Conservation (phyloP, 92 coral and sea anemone species). For the Galaxea fascicularis region DNA sequence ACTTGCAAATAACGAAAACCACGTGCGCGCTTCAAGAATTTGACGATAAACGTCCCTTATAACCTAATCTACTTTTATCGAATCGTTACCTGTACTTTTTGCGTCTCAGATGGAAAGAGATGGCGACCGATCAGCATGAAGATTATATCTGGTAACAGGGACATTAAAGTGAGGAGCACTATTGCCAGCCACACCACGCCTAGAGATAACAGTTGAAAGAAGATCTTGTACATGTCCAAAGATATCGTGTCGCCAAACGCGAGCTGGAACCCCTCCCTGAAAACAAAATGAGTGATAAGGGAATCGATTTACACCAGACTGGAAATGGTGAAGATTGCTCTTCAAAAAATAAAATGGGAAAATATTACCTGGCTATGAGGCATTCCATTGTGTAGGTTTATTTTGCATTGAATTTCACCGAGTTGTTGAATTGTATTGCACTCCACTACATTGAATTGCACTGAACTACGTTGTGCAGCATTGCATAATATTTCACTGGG, state of each 20-base stretch:
- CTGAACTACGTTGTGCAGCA: too few relatives aligned
- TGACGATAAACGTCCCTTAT: not conserved
- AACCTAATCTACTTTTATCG: not conserved
- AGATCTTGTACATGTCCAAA: constrained; percentile 82
- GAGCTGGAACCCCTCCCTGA: constrained; percentile 78
- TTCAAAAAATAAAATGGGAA: too few relatives aligned
- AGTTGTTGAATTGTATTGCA: too few relatives aligned
- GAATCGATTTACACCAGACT: too few relatives aligned
- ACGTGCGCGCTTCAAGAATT: not conserved
- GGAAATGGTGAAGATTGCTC: too few relatives aligned
- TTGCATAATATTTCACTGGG: too few relatives aligned
- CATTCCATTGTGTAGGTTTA: too few relatives aligned
- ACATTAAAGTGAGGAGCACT: constrained; percentile 58
- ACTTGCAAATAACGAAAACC: too few relatives aligned
- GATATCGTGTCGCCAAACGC: constrained; percentile 61
- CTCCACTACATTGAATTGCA: too few relatives aligned
- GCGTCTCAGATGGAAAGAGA: constrained; percentile 86
- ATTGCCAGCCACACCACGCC: constrained; percentile 88
- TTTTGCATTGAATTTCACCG: too few relatives aligned
- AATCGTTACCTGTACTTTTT: constrained; percentile 85
- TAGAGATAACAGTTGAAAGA: constrained; percentile 72
- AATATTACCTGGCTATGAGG: too few relatives aligned
- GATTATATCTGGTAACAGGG: constrained; percentile 84
- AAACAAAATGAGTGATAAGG: not conserved
- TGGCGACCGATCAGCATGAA: constrained; percentile 87